phyloP scores from a whole-genome alignment of 1,140 invertebrate genomes.

The Drosophila nikananu region DNA sequence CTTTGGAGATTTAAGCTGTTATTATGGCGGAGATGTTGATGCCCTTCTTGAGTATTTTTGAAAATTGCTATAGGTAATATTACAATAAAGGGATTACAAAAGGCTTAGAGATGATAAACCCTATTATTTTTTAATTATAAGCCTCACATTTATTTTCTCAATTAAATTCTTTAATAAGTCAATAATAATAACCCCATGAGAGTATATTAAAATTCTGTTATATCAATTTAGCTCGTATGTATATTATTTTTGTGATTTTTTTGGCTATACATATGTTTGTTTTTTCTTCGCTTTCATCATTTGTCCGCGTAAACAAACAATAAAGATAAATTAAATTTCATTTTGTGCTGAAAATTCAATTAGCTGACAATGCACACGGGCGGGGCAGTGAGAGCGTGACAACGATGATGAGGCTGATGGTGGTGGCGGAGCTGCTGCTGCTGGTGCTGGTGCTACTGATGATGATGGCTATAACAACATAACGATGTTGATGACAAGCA shows the following conservation, averaged over 20 bases:
- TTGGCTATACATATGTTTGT: constrained; percentile 4
- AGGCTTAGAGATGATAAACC: not conserved
- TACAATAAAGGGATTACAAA: not conserved
- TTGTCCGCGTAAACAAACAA: constrained; percentile 74
- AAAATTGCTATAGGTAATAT: too few species aligned
- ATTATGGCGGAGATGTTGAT: constrained; percentile 2
- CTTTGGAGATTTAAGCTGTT: not conserved
- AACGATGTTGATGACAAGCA: constrained; percentile 79
- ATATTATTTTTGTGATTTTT: constrained; percentile 36
- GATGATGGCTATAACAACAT: constrained; percentile 78
- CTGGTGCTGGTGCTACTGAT: constrained; percentile 22
- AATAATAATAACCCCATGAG: not conserved
- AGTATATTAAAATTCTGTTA: constrained; percentile 38
- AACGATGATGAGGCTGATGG: constrained; percentile 15
- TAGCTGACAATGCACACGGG: constrained; percentile 73
- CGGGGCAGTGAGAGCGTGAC: constrained; percentile 47
- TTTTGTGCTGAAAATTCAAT: constrained; percentile 81
- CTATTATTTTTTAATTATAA: not conserved
- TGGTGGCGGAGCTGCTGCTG: not conserved
- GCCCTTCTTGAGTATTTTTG: not conserved
- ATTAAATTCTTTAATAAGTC: not conserved
- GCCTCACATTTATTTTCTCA: not conserved
- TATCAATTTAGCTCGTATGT: constrained; percentile 42
- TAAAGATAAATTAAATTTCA: constrained; percentile 83
- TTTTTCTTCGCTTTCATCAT: constrained; percentile 53